phyloP scores from a whole-genome alignment of 1,140 invertebrate species.

The Bombus vancouverensis region DNA sequence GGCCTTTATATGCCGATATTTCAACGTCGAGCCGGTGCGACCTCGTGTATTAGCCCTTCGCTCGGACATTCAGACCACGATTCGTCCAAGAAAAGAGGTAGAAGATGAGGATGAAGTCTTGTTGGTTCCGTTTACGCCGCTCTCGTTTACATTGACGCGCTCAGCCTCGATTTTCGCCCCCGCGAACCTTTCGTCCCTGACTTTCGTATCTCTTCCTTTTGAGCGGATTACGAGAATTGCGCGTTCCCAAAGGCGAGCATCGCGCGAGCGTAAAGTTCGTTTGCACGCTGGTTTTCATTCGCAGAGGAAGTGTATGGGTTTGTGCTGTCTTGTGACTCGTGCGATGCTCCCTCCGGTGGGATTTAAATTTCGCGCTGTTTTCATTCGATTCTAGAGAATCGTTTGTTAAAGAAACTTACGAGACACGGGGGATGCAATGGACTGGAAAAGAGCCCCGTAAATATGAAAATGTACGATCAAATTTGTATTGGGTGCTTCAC shows the following conservation, averaged over 20 bases:
- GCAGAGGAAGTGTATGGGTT: background rate
- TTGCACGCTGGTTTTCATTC: constrained; percentile 14
- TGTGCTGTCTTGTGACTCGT: background rate
- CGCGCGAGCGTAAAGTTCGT: constrained; percentile 8
- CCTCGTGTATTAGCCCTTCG: constrained; percentile 2
- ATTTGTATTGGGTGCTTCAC: background rate
- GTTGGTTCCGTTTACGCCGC: background rate
- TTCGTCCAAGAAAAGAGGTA: constrained; percentile 12
- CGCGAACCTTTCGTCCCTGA: background rate
- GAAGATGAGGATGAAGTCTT: constrained; percentile 14
- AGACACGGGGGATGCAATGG: background rate
- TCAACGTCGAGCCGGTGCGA: constrained; percentile 19
- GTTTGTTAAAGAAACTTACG: background rate
- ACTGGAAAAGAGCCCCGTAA: background rate
- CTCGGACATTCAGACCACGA: constrained; percentile 29
- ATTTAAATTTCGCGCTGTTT: background rate
- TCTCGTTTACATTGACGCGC: constrained; percentile 46
- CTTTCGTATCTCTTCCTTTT: constrained; percentile 30
- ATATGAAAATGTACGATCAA: background rate
- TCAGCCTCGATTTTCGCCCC: constrained; percentile 32
- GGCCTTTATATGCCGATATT: constrained; percentile 61
- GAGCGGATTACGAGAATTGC: constrained; percentile 21
- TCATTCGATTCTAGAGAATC: background rate
- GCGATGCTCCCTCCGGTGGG: background rate
- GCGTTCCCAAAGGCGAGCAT: background rate